These are phyloP conservation scores for Drosophila fuyamai DNA, from an alignment of 1,140 invertebrate genomes.

Conservation along the genomic window DNA sequence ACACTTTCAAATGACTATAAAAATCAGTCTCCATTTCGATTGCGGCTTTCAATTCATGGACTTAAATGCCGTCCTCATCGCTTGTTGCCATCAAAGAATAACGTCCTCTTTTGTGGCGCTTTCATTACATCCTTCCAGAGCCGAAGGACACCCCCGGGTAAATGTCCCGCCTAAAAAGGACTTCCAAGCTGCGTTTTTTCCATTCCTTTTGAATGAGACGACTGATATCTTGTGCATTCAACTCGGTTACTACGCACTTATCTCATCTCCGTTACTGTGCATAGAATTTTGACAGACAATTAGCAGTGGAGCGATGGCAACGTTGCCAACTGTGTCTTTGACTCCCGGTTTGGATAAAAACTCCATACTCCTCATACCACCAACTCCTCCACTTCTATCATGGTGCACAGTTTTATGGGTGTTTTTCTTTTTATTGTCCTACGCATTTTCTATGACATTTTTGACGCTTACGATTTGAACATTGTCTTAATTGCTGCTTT, in stretches of 20 bases:
- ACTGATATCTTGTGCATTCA: constrained; percentile 63
- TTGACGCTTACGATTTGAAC: constrained; percentile 80
- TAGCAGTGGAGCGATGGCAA: constrained; percentile 67
- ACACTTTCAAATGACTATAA: constrained; percentile 12
- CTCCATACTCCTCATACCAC: neutral
- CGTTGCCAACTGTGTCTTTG: constrained; percentile 61
- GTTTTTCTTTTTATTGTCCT: constrained; percentile 77
- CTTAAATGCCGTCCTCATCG: constrained; percentile 32
- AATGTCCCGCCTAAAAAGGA: constrained; percentile 24
- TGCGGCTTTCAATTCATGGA: constrained; percentile 18
- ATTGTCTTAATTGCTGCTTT: constrained; percentile 83
- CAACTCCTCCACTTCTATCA: constrained; percentile 1
- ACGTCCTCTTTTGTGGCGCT: constrained; percentile 25
- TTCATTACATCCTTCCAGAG: constrained; percentile 19
- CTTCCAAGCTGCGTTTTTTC: constrained; percentile 36
- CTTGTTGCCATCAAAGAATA: constrained; percentile 29
- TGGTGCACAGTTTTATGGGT: constrained; percentile 64
- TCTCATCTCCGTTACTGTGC: constrained; percentile 72
- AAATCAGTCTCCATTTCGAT: constrained; percentile 10
- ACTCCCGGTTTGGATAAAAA: constrained; percentile 2
- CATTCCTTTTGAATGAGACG: constrained; percentile 17
- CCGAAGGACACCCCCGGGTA: constrained; percentile 13
- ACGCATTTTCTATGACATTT: constrained; percentile 77
- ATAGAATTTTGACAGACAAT: constrained; percentile 80
- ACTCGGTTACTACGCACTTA: constrained; percentile 74